Percentiles rank a stretch among this genome's conserved stretches.
phyloP scores from a whole-genome alignment of 2,113 vertebrate genomes.

The Ptyas mucosa region DNA sequence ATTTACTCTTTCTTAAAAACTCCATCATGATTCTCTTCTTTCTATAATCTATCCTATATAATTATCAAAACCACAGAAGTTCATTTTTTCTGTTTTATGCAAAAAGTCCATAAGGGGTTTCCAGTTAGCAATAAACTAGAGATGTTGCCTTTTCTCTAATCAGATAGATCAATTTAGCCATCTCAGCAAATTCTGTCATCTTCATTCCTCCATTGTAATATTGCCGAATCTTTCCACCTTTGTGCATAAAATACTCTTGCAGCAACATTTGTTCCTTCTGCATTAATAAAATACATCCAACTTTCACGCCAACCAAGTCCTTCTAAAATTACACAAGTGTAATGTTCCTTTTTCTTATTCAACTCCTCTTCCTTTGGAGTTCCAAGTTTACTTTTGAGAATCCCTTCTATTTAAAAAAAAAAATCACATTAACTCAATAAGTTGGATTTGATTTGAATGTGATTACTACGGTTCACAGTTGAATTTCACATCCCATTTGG shows the following conservation, averaged over 20 bases:
- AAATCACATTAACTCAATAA: constrained; percentile 57
- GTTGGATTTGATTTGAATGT: constrained; percentile 47
- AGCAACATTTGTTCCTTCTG: not conserved
- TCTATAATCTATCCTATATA: not conserved
- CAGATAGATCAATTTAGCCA: not conserved
- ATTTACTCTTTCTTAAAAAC: not conserved
- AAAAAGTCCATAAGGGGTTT: not conserved
- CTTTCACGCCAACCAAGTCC: constrained; percentile 57
- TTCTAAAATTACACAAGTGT: constrained; percentile 50
- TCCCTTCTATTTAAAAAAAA: constrained; percentile 41
- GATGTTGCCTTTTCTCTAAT: not conserved
- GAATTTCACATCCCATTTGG: constrained; percentile 73
- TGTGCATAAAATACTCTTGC: not conserved
- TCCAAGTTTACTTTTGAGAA: constrained; percentile 42
- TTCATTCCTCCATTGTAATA: not conserved
- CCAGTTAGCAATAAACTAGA: not conserved
- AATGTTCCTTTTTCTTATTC: not conserved
- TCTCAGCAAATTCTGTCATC: not conserved
- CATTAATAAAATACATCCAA: constrained; percentile 64
- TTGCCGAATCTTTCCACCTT: not conserved
- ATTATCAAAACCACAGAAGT: not conserved
- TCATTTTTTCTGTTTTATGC: not conserved
- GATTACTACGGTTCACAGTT: constrained; percentile 51
- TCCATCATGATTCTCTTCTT: not conserved
- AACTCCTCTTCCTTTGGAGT: constrained; percentile 7